phyloP scores from a whole-genome alignment of 1,140 invertebrate genomes.

The Rhizoglyphus robini region DNA sequence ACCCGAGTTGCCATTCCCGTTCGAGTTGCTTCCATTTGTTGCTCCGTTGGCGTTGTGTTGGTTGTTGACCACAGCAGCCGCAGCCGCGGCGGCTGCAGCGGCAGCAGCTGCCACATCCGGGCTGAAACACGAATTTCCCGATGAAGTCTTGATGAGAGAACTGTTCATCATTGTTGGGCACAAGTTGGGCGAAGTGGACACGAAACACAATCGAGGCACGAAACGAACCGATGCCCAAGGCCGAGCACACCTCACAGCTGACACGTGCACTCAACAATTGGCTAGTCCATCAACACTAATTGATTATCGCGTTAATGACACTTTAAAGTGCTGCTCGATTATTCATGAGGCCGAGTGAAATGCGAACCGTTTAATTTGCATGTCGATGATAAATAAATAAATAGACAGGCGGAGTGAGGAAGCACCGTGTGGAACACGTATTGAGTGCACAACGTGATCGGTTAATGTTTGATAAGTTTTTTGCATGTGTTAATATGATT shows the following conservation, averaged over 20 bases:
- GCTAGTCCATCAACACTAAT: not conserved
- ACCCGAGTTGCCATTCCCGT: not conserved
- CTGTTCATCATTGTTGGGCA: not conserved
- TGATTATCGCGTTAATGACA: not conserved
- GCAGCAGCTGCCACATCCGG: not conserved
- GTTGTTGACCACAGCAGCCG: no score
- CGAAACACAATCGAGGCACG: no score
- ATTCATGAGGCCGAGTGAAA: not conserved
- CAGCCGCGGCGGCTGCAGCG: no score
- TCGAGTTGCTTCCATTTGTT: not conserved
- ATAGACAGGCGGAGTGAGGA: not conserved
- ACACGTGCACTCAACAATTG: no score
- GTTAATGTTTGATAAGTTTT: slow-evolving; percentile 18
- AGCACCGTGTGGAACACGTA: not conserved
- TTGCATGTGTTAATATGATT: slow-evolving; percentile 16
- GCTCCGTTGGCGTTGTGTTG: no score
- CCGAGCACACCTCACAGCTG: no score
- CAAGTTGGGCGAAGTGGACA: no score
- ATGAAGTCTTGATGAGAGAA: not conserved
- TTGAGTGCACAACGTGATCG: not conserved
- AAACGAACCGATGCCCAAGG: no score
- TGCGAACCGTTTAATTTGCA: not conserved
- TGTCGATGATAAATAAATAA: slow-evolving; percentile 2
- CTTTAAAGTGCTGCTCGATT: not conserved
- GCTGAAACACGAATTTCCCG: not conserved